Base-by-base conservation (phyloP, 2,113 vertebrate genomes). In the Micronycteris hirsuta region DNA sequence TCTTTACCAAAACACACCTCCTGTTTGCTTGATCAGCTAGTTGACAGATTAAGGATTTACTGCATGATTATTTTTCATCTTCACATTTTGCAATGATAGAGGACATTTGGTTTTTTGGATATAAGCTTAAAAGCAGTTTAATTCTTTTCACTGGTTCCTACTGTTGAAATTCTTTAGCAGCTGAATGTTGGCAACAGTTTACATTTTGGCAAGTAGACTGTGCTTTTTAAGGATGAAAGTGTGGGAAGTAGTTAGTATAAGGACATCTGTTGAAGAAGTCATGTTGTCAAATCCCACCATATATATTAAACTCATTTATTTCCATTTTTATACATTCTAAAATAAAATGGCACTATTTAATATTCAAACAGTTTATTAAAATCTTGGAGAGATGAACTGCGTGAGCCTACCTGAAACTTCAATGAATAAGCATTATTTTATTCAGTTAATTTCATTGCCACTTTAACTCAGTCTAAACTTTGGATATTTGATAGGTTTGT, bases 221-320 rank as follows among this genome's bases (percentile, higher is more conserved):
- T 92, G 86, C 92, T 95, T 93, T 97, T 97, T 95, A 90, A 93
- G 96, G 82, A 93, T 93, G 56, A 56, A 85, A 82, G 91, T 95
- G 95, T 97, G 81, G 96, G 96, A 94, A 96, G 92, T 52, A 56
- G n/a, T 54, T 56, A 56, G n/a, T 54, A 17, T 13, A 78, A 78
- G 87, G 96, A 87, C 81, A 95, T 94, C 95, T 97, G 90, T 95
- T 58, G 47, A 31, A 96, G 92, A 93, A 96, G 78, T 81, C 92
- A 31, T 95, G 47, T 97, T 96, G 94, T 96, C 43, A 63, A 76
- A 96, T 89, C 85, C 91, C 78, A 54, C 86, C 90, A 94, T 77
- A 77, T 95, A 90, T 80, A 88, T 90, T 93, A 87, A 97, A 86
- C 58, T 78, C 90, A 92, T 74, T 97, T 95, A 68, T 94, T 97